phyloP scores from a whole-genome alignment of 1,140 invertebrate genomes.

The Temnothorax longispinosus region DNA sequence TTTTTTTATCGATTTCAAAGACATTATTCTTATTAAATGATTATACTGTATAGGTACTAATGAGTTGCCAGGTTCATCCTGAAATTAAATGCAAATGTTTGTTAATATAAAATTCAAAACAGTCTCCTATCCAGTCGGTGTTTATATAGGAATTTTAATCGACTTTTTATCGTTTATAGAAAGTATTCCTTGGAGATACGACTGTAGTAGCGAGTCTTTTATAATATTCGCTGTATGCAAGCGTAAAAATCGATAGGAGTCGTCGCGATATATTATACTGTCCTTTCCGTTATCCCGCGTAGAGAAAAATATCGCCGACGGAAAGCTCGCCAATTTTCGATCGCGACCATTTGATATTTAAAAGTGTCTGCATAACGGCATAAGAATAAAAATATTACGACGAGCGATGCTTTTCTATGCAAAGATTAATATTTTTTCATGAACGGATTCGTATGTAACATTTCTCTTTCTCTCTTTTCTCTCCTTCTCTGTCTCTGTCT shows the following conservation, averaged over 20 bases:
- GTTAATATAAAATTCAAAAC: background rate
- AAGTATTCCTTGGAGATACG: background rate
- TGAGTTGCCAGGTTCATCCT: constrained; percentile 78
- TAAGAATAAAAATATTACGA: constrained; percentile 32
- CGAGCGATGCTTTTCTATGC: constrained; percentile 33
- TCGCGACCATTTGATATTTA: constrained; percentile 45
- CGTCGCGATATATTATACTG: constrained; percentile 56
- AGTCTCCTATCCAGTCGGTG: background rate
- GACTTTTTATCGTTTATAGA: background rate
- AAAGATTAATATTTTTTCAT: constrained; percentile 52
- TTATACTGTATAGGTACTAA: constrained; percentile 63
- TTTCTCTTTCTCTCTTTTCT: background rate
- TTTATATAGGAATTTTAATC: constrained; percentile 7
- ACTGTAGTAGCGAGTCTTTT: background rate
- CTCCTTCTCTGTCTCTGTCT: background rate
- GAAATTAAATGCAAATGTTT: constrained; percentile 21
- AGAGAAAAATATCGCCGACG: constrained; percentile 38
- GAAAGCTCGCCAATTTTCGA: constrained; percentile 52
- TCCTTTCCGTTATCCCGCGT: constrained; percentile 30
- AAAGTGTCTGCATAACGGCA: constrained; percentile 39
- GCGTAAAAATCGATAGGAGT: constrained; percentile 52
- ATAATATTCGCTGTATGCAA: constrained; percentile 11
- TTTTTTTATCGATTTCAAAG: constrained; percentile 81
- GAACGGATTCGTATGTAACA: background rate
- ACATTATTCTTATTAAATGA: constrained; percentile 85